Evolutionary conservation across 2,113 vertebrate species (phyloP).

Genomic region (Chaetodon auriga): DNA sequence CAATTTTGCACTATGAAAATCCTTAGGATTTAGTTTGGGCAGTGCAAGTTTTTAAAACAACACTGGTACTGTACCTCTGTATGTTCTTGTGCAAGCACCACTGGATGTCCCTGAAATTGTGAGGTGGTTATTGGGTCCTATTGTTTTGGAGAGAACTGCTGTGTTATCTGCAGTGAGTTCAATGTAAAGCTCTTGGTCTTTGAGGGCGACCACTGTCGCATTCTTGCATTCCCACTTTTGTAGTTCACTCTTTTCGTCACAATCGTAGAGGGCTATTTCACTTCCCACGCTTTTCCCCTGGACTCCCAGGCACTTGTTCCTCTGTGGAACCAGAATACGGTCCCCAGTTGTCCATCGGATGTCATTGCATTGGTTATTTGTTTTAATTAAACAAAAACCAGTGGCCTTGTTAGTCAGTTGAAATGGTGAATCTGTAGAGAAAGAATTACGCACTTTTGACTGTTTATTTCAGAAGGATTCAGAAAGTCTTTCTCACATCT

Average conservation of each 20-base stretch:
- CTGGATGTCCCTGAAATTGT: constrained; percentile 86
- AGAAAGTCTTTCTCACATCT: too few species aligned
- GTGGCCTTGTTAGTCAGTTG: constrained; percentile 30
- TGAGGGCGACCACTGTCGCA: constrained; percentile 86
- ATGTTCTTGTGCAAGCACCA: constrained; percentile 87
- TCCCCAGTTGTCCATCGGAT: constrained; percentile 88
- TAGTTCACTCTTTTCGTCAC: constrained; percentile 84
- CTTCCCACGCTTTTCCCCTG: constrained; percentile 86
- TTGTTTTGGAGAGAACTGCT: constrained; percentile 86
- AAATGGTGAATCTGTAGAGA: constrained; percentile 57
- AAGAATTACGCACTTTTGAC: not conserved
- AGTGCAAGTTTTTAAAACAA: not conserved
- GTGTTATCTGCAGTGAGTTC: constrained; percentile 84
- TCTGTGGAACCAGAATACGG: constrained; percentile 82
- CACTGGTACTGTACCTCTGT: constrained; percentile 87
- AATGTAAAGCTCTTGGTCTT: constrained; percentile 86
- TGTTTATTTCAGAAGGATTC: not conserved
- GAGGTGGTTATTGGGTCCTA: constrained; percentile 87
- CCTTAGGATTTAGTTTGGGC: not conserved
- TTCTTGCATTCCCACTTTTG: constrained; percentile 94
- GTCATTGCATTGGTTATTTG: not conserved
- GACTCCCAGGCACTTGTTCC: constrained; percentile 88
- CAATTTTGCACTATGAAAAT: not conserved
- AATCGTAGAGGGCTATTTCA: constrained; percentile 84
- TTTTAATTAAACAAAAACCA: constrained; percentile 47